Evolutionary conservation across 1,140 invertebrate species (phyloP), one percentile per base, ranked within the genome.

Genomic region (Ephestia elutella): DNA sequence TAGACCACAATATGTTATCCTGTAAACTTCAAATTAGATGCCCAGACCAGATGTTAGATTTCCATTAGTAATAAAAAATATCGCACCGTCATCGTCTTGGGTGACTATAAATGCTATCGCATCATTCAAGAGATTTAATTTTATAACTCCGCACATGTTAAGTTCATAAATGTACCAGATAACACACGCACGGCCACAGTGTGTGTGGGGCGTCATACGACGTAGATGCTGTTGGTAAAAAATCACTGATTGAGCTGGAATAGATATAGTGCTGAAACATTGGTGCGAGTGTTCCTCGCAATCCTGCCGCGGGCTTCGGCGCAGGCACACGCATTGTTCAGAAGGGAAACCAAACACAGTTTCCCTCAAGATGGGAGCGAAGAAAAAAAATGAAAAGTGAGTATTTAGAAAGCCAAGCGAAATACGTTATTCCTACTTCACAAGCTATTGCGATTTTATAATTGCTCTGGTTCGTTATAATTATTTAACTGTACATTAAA

Each of bases 361-460:
- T 38, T 32, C 19, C 21, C 11, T 28, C 30, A 55, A 18, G 19
- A 55, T 66, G 66, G 57, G 55, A 30, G 60, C 54, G 58, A 68
- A 67, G 53, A 63, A 63, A 49, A 61, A 59, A 38, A 35, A 44
- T 38, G 35, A 44, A 58, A 44, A 60, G 68, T 70, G 54, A 70
- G 68, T 68, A 15, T 49, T 11, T 32, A 53, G 18, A 54, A 15
- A 60, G 38, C 38, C 13, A 17, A 44, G 38, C 38, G 38, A 44
- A 44, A 15, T 15, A 44, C 5, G 15, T 3, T 15, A 15, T 15
- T 35, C 1, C 2, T 15, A 44, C 2, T 15, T 15, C 1, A 35
- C 8, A 44, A n/a, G 38, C 38, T 15, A 10, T 15, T 44, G 32
- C 32, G 32, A 35, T 35, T 35, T 25, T 2, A 2, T 25, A n/a